Evolutionary conservation across 2,797 vertebrate species (phyloP).

Genomic region (Bucorvus abyssinicus): DNA sequence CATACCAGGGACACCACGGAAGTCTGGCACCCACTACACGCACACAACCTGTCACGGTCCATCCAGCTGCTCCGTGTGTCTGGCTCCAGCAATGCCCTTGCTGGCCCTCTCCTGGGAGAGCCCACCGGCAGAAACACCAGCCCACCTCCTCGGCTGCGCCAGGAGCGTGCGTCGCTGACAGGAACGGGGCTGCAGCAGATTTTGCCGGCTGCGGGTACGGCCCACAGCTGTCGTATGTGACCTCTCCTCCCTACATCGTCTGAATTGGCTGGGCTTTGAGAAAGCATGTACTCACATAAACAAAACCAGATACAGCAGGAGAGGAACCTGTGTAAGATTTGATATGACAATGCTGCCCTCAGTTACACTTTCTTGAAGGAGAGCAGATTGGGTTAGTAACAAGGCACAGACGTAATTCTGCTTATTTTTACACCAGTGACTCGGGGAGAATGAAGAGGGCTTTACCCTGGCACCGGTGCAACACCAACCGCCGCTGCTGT

Average conservation of each 20-base stretch:
- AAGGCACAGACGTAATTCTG: conserved; percentile 10
- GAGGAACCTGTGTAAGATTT: conserved; percentile 24
- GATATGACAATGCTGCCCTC: conserved; percentile 26
- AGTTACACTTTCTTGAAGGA: conserved; percentile 13
- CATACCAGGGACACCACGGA: rapidly evolving
- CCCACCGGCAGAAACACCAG: background rate
- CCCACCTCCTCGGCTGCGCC: background rate
- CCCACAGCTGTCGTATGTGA: background rate
- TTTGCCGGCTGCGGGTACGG: background rate
- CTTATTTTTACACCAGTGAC: conserved; percentile 40
- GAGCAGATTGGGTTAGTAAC: conserved; percentile 21
- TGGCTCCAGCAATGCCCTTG: rapidly evolving
- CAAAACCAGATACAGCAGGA: background rate
- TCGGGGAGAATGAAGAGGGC: background rate
- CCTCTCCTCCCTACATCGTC: background rate
- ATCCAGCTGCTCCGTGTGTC: rapidly evolving
- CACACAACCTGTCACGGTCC: rapidly evolving
- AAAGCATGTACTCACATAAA: background rate
- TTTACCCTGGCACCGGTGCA: conserved; percentile 40
- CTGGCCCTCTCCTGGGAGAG: background rate
- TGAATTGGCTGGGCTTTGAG: background rate
- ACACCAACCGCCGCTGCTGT: background rate
- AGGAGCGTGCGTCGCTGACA: rapidly evolving
- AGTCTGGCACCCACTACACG: rapidly evolving
- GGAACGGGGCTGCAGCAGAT: rapidly evolving